Evolutionary conservation across 2,888 invertebrate species (phyloP).

Genomic region (Epinotia bilunana): DNA sequence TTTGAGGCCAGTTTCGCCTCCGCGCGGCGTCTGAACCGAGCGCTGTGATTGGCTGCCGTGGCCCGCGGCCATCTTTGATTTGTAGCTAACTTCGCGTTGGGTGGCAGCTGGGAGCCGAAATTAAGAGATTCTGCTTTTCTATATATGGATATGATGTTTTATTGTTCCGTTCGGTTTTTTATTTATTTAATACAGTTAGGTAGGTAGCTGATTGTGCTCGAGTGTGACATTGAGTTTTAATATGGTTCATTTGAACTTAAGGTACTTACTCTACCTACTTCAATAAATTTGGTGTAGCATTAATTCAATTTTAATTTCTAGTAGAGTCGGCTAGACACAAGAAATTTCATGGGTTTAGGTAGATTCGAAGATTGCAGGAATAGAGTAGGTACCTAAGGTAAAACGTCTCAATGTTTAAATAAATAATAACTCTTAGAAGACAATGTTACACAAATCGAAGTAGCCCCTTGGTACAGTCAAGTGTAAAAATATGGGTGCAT

Average conservation of each 20-base stretch:
- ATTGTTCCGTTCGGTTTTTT: conserved; percentile 22
- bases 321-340: no score
- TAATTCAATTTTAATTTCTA: neutral
- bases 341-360: no score
- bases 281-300: neutral
- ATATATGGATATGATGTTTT: conserved; percentile 40
- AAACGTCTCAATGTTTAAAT: no score
- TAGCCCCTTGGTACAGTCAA: no score
- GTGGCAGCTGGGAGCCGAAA: conserved; percentile 55
- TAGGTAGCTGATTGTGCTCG: conserved; percentile 6
- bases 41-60: conserved; percentile 66
- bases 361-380: no score
- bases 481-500: no score
- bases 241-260: neutral
- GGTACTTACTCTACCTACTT: no score
- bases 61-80: conserved; percentile 48
- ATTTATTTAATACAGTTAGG: conserved; percentile 17
- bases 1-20: conserved; percentile 80
- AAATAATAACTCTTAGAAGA: no score
- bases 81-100: conserved; percentile 66
- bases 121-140: conserved; percentile 59
- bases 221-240: conserved; percentile 28
- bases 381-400: no score
- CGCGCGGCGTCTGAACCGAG: conserved; percentile 64
- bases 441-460: no score